These are phyloP conservation scores for Rhopalosiphum padi DNA, from an alignment of 1,140 invertebrate species.

Conservation along the genomic window DNA sequence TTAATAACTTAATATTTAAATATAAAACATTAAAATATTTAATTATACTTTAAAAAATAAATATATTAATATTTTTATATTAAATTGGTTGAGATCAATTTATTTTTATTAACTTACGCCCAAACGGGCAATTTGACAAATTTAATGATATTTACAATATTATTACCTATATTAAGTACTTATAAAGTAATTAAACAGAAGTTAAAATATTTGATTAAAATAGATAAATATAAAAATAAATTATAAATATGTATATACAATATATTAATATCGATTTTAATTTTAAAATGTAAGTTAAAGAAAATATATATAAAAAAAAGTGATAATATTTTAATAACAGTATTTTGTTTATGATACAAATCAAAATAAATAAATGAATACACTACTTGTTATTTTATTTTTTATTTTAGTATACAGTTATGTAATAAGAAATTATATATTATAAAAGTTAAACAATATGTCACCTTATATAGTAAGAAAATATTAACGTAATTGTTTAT, in stretches of 20 bases:
- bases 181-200: too few species aligned
- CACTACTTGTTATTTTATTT: background rate
- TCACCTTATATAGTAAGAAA: background rate
- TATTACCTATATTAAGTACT: too few species aligned
- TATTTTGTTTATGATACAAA: background rate
- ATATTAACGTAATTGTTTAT: constrained; percentile 14
- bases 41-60: background rate
- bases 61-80: background rate
- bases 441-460: background rate
- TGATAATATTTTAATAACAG: background rate
- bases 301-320: background rate
- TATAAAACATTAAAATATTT: background rate
- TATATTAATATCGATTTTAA: background rate
- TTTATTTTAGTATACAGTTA: background rate
- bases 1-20: background rate
- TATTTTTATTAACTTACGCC: background rate
- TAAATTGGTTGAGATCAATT: background rate
- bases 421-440: background rate
- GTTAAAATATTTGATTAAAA: too few species aligned
- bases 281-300: background rate
- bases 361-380: background rate
- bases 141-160: too few species aligned
- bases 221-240: too few species aligned
- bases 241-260: too few species aligned
- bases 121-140: too few species aligned